Base-by-base conservation (phyloP, 2,797 vertebrate genomes). In the Varecia variegata region DNA sequence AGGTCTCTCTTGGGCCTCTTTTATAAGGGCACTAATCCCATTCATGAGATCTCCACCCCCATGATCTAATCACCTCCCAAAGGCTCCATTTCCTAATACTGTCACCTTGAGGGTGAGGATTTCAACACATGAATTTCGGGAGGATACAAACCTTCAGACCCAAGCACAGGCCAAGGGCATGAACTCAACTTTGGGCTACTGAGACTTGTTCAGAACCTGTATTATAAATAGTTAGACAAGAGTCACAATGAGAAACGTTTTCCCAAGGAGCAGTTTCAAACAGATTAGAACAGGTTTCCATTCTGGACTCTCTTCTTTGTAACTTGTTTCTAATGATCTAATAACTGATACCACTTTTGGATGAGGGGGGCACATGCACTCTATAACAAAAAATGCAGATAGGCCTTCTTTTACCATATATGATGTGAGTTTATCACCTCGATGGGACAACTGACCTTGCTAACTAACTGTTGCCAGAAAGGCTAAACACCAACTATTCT, bases 211-310 rank as follows among this genome's bases (percentile, higher is more conserved):
- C 20, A 89, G 56, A 76, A 25, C 10, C 70, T 71, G 45, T 50
- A 88, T 27, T 43, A 15, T 35, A 60, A 60, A 74, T 21, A 38
- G 38, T 70, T 73, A 35, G 50, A 13, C 9, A 30, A 88, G 40
- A 67, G 43, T 62, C 43, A 58, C 54, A 15, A 10, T 70, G 4
- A 7, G 38, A 92, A 94, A 47, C 45, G 23, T 32, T 88, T 81
- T 60, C 58, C 58, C 4, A 40, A 60, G 60, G 14, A 88, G 30
- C 13, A 45, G 27, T 87, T 93, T 96, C 74, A 67, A 65, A 40
- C 58, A 93, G 56, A 79, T 67, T 84, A 20, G 54, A 83, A 88
- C 25, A 67, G 67, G 17, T 30, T 95, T 89, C 95, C 56, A 93
- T 43, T 50, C 45, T 18, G 45, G 50, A 40, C 56, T 89, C 43